These are phyloP conservation scores for Eurystomus glaucurus DNA, from an alignment of 2,797 vertebrate genomes.

Conservation along the genomic window DNA sequence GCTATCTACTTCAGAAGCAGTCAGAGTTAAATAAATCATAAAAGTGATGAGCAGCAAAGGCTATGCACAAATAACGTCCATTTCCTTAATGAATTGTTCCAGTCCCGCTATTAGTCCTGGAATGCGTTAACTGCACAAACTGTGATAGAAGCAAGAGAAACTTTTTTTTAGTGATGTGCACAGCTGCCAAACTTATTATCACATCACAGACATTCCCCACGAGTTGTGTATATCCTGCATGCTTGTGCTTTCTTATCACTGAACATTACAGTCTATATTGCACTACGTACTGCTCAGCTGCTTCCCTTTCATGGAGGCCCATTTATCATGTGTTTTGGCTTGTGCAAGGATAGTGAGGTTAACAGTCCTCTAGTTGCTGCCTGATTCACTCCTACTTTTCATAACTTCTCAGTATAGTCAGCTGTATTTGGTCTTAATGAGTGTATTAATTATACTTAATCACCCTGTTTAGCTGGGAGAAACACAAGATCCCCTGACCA, in stretches of 20 bases:
- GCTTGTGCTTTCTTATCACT: slow-evolving; percentile 52
- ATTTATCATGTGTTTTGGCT: slow-evolving; percentile 9
- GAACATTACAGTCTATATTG: neutral
- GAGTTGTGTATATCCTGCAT: slow-evolving; percentile 31
- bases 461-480: neutral
- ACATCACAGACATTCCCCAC: slow-evolving; percentile 50
- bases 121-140: slow-evolving; percentile 30
- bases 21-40: neutral
- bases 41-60: neutral
- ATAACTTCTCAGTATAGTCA: slow-evolving; percentile 4
- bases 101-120: neutral
- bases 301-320: neutral
- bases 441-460: neutral
- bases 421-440: slow-evolving; percentile 13
- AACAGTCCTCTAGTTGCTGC: neutral
- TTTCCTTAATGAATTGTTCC: slow-evolving; percentile 12
- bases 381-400: neutral
- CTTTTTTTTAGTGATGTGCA: neutral
- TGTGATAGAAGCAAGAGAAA: slow-evolving; percentile 29
- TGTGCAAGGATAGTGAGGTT: slow-evolving; percentile 23
- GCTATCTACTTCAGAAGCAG: neutral
- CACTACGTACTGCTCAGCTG: slow-evolving; percentile 24
- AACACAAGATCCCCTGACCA: neutral
- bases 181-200: slow-evolving; percentile 59
- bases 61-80: neutral